phyloP scores from a whole-genome alignment of 2,797 vertebrate genomes.

The Phrynocephalus guinanensis region DNA sequence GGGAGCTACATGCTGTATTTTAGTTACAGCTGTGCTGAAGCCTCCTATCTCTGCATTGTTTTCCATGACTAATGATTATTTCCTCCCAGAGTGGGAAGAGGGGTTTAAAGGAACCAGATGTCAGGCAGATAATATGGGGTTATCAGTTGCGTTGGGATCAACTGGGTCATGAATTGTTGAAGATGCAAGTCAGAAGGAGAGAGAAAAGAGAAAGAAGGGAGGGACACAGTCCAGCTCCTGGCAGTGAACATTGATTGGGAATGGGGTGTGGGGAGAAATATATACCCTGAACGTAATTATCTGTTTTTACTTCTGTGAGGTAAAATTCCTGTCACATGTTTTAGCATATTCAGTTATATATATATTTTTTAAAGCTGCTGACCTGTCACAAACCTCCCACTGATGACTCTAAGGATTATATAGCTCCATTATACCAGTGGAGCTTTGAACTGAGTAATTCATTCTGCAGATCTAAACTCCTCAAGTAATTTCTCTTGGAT shows the following conservation, averaged over 20 bases:
- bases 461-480: slow-evolving; percentile 6
- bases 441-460: neutral
- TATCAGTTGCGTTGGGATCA: neutral
- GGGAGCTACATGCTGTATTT: neutral
- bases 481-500: neutral
- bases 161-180: neutral
- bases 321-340: neutral
- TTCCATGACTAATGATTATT: neutral
- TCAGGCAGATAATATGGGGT: too few species aligned
- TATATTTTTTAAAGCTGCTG: neutral
- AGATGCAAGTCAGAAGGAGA: neutral
- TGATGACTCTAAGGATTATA: neutral
- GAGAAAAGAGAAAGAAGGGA: neutral
- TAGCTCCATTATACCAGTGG: accelerated
- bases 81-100: neutral
- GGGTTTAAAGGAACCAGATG: neutral
- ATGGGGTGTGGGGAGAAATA: neutral
- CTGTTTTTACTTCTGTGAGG: slow-evolving; percentile 4
- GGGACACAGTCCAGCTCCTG: neutral
- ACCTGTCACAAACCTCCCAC: neutral
- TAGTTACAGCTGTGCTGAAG: neutral
- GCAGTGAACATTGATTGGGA: neutral
- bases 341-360: neutral
- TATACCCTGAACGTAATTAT: neutral
- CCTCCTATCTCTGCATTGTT: neutral